Percentiles rank a stretch among this genome's conserved stretches.
phyloP scores from a whole-genome alignment of 35 echinoderm and acorn worm genomes.

The Apostichopus japonicus region DNA sequence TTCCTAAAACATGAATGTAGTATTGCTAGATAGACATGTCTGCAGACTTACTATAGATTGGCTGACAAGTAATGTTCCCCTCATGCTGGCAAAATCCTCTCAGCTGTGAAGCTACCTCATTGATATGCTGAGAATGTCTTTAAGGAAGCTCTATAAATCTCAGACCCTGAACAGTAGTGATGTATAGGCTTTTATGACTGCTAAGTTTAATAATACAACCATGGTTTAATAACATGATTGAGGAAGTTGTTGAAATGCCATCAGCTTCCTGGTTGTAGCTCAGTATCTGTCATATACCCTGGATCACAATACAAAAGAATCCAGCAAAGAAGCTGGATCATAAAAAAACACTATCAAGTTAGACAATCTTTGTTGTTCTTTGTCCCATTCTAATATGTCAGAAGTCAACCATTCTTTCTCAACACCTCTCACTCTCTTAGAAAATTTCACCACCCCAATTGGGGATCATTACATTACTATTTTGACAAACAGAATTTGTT shows the following conservation, averaged over 20 bases:
- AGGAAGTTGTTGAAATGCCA: neutral
- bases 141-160: neutral
- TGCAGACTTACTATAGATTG: neutral
- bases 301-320: too few species aligned
- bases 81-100: neutral
- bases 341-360: too few species aligned
- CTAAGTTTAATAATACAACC: neutral
- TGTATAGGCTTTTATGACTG: neutral
- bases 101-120: neutral
- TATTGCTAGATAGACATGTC: neutral
- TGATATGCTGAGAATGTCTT: too few species aligned
- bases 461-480: too few species aligned
- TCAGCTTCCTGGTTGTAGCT: neutral
- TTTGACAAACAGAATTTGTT: too few species aligned
- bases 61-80: neutral
- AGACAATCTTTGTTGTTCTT: too few species aligned
- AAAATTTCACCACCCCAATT: too few species aligned
- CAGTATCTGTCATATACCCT: too few species aligned
- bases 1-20: neutral
- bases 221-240: neutral
- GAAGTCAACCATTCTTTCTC: too few species aligned
- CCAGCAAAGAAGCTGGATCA: too few species aligned
- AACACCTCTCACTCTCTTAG: too few species aligned
- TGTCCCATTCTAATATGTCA: too few species aligned
- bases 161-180: neutral